phyloP scores from a whole-genome alignment of 2,888 invertebrate species.

The Stomorhina lunata region DNA sequence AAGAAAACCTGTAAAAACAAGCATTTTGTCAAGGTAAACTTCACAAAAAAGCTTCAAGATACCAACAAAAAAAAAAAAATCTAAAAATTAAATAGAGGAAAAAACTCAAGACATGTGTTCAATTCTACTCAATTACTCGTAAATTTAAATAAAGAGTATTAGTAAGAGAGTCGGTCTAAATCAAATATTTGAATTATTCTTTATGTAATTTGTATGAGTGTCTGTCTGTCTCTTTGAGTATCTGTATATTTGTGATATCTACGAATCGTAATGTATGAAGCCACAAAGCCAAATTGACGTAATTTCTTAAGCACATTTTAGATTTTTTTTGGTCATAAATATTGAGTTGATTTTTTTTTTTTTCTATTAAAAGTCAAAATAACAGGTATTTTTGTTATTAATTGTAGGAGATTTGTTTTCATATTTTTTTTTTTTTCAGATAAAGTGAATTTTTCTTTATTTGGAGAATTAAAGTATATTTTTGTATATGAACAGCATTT shows the following conservation, averaged over 20 bases:
- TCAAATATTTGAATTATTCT: slow-evolving; percentile 3
- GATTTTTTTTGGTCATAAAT: background rate
- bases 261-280: background rate
- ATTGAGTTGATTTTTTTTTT: background rate
- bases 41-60: slow-evolving; percentile 35
- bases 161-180: background rate
- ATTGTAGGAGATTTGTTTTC: background rate
- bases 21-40: slow-evolving; percentile 57
- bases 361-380: background rate
- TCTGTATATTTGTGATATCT: background rate
- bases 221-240: background rate
- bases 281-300: slow-evolving; percentile 26
- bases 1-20: slow-evolving; percentile 39
- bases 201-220: background rate
- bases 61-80: background rate
- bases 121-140: background rate
- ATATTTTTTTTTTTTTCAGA: background rate
- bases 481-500: too few relatives aligned
- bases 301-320: background rate
- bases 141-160: too few relatives aligned
- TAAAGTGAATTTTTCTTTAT: too few relatives aligned
- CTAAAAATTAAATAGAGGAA: background rate
- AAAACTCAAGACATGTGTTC: slow-evolving; percentile 36
- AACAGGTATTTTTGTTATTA: background rate
- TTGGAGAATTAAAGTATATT: too few relatives aligned